A percentile compares a stretch with the other conserved stretches of the same genome.
phyloP scores from a whole-genome alignment of 1,140 invertebrate species.

The Grapholita molesta region DNA sequence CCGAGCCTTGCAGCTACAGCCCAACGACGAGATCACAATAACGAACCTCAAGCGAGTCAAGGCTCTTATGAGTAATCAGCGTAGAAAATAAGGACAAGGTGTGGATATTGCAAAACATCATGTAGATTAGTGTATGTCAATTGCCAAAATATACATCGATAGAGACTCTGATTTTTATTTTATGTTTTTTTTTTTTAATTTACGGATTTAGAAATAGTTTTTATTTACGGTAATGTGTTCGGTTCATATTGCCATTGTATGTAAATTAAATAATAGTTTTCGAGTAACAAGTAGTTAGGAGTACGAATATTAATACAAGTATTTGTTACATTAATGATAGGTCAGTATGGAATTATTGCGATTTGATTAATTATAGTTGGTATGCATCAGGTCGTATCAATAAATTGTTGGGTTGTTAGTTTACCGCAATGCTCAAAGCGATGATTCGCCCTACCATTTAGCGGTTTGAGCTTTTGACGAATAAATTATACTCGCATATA shows the following conservation, averaged over 20 bases:
- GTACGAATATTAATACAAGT: constrained; percentile 6
- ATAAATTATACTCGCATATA: not conserved
- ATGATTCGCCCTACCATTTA: not conserved
- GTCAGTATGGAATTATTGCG: constrained; percentile 4
- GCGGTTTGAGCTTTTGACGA: not conserved
- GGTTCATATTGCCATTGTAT: not conserved
- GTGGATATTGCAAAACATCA: constrained; percentile 27
- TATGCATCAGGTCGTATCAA: not conserved
- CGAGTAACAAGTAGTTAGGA: constrained; percentile 10
- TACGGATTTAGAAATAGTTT: not conserved
- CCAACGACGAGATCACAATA: constrained; percentile 90
- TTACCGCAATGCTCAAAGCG: not conserved
- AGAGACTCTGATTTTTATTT: constrained; percentile 24
- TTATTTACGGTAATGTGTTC: not conserved
- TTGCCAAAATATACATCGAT: constrained; percentile 51
- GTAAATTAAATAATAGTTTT: constrained; percentile 7
- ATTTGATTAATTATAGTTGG: constrained; percentile 11
- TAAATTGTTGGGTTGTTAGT: not conserved
- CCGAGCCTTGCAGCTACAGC: constrained; percentile 89
- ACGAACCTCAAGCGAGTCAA: constrained; percentile 92
- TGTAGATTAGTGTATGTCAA: constrained; percentile 52
- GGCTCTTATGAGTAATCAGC: constrained; percentile 63
- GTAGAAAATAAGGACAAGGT: constrained; percentile 46
- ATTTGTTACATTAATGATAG: constrained; percentile 13
- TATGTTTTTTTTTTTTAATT: constrained; percentile 7